These are phyloP conservation scores for Oryctes rhinoceros DNA, from an alignment of 1,140 invertebrate genomes.

Conservation along the genomic window DNA sequence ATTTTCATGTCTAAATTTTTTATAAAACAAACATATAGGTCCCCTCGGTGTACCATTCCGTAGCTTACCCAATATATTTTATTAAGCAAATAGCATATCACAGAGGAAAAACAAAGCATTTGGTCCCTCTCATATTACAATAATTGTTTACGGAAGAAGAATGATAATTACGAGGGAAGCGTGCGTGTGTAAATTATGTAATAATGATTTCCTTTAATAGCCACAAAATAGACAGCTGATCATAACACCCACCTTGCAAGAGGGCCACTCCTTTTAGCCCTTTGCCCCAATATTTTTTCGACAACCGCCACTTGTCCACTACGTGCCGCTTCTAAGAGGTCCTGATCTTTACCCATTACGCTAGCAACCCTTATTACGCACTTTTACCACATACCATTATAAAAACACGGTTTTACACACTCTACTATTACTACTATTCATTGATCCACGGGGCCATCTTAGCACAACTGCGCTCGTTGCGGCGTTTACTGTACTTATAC, in stretches of 20 bases:
- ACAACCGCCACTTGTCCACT: constrained; percentile 88
- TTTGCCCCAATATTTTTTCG: constrained; percentile 89
- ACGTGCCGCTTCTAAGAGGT: constrained; percentile 93
- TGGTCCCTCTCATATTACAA: too few relatives aligned
- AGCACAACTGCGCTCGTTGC: constrained; percentile 57
- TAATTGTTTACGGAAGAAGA: too few relatives aligned
- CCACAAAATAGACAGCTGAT: constrained; percentile 53
- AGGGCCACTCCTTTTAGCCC: constrained; percentile 91
- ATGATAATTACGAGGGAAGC: too few relatives aligned
- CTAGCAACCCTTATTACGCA: constrained; percentile 66
- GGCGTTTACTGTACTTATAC: constrained; percentile 35
- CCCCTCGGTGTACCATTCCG: too few relatives aligned
- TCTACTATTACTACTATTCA: constrained; percentile 67
- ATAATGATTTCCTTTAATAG: constrained; percentile 19
- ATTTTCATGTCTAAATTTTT: too few relatives aligned
- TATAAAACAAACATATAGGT: too few relatives aligned
- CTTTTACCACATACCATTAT: constrained; percentile 66
- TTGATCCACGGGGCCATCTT: constrained; percentile 80
- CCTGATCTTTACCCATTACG: constrained; percentile 94
- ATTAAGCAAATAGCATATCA: too few relatives aligned
- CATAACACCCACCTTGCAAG: constrained; percentile 81
- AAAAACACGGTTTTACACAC: constrained; percentile 58
- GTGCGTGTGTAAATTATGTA: constrained; percentile 2
- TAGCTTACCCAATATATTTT: too few relatives aligned
- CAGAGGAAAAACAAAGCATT: too few relatives aligned